Percentiles rank a stretch among this genome's conserved stretches.
These are phyloP conservation scores for Apteryx owenii DNA, from an alignment of 2,113 vertebrate genomes.

Conservation along the genomic window DNA sequence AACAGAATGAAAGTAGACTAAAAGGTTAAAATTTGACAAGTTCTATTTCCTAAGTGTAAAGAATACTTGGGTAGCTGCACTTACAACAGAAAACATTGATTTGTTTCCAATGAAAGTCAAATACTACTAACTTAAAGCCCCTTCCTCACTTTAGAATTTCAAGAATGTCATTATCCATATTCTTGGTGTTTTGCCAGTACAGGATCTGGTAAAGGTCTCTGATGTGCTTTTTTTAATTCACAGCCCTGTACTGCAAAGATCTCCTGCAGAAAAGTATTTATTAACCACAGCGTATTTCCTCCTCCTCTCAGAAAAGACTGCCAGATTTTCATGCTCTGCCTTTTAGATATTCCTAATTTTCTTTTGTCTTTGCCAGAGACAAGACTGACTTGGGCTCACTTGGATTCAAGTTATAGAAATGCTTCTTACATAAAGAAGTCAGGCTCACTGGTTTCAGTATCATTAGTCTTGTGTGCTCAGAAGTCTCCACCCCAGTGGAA, in stretches of 20 bases:
- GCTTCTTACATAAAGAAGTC: neutral
- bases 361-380: neutral
- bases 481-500: neutral
- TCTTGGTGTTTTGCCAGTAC: slow-evolving; percentile 36
- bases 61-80: neutral
- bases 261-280: slow-evolving; percentile 36
- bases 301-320: neutral
- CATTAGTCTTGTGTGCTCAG: rapidly evolving
- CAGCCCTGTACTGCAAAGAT: neutral
- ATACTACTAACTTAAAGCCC: slow-evolving; percentile 7
- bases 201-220: slow-evolving; percentile 36
- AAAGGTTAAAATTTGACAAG: neutral
- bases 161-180: slow-evolving; percentile 38
- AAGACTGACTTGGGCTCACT: rapidly evolving
- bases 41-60: neutral
- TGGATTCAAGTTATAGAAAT: neutral
- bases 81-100: neutral
- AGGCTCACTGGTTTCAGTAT: rapidly evolving
- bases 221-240: slow-evolving; percentile 20
- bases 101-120: neutral
- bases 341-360: neutral
- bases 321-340: neutral
- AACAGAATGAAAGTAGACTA: neutral
- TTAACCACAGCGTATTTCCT: neutral
- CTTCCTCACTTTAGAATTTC: slow-evolving; percentile 28